Base-by-base conservation (phyloP, 2,797 vertebrate species). In the Gila robusta region DNA sequence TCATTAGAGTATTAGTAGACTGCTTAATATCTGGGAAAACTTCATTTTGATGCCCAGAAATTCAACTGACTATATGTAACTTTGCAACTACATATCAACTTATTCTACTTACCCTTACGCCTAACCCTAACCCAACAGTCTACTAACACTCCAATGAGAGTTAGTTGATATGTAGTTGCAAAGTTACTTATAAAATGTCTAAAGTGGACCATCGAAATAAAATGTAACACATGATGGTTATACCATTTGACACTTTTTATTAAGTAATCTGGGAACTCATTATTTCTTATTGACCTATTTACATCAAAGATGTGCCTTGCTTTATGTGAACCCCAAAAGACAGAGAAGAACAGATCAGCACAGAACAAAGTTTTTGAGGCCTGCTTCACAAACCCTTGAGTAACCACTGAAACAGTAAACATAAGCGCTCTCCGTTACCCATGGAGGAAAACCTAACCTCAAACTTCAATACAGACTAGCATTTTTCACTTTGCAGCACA, bases 401-500 rank as follows among this genome's bases (percentile, higher is more conserved):
- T 71, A 83, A 92, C 91, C 91, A 88, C 89, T 89, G 81, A 85
- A 89, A 85, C 84, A 87, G 88, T 85, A 89, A 88, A 89, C 86
- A 90, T 88, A 82, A 88, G 80, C 26, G 19, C 66, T 85, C 66
- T 70, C 72, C 49, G 82, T 86, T 84, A 82, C 64, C 81, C 79
- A 76, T 74, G 35, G 59, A 89, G 87, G 73, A 88, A 87, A 89
- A 72, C 66, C 88, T 71, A 82, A 88, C 89, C 87, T 90, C 81
- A 89, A 87, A 81, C 62, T 49, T 85, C 84, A 85, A 91, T 90
- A 72, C 92, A 91, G 87, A 91, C 90, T 89, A 91, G 87, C 91
- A 94, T 93, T 92, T 90, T 93, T 93, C 93, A 92, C 88, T 83
- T 91, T 89, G 88, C 86, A 44, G 1, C 74, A 87, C 89, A 87